Evolutionary conservation across 2,113 vertebrate species (phyloP), one percentile per base, ranked within the genome.

Genomic region (Xiphias gladius): DNA sequence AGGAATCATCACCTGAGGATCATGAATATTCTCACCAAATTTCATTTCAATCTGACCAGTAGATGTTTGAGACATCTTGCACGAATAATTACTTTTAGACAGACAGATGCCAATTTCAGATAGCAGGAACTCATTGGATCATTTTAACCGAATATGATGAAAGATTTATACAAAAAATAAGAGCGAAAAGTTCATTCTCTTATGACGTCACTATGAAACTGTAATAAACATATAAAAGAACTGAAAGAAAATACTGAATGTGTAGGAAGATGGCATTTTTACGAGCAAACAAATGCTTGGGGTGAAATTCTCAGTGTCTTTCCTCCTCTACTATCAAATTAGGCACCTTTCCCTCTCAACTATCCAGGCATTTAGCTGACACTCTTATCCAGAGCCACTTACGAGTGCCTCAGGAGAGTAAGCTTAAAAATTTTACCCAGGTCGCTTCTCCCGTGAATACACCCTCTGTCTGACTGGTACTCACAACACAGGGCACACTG

Each of bases 301-400:
- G 16, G 22, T 71, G 19, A 37, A 59, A 58, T 58, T 20, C n/a
- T 74, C 10, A 6, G 13, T 10, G 28, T 50, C 26, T 63, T 30
- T 43, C 37, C 11, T 48, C 24, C 7, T 32, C 10, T 30, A 30
- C 6, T 43, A 41, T 46, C 20, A 35, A 58, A 68, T 59, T 48
- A 68, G 52, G 58, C 58, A 7, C 9, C 0, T 70, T 61, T 55
- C 7, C 52, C 28, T 67, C 48, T 55, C 30, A 16, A 50, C 64
- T 14, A 28, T 35, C 7, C n/a, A 32, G 52, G 30, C 32, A 76
- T 80, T 76, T 55, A 78, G 76, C 73, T 55, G 79, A 84, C 62
- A 52, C 66, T 69, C 46, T 79, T 0, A 76, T n/a, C 43, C 65
- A 26, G 37, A n/a, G 24, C 35, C 19, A 14, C 32, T 17, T 12